A percentile compares a stretch with the other conserved stretches of the same genome.
phyloP scores from a whole-genome alignment of 2,113 vertebrate genomes.

The Vulpes lagopus region DNA sequence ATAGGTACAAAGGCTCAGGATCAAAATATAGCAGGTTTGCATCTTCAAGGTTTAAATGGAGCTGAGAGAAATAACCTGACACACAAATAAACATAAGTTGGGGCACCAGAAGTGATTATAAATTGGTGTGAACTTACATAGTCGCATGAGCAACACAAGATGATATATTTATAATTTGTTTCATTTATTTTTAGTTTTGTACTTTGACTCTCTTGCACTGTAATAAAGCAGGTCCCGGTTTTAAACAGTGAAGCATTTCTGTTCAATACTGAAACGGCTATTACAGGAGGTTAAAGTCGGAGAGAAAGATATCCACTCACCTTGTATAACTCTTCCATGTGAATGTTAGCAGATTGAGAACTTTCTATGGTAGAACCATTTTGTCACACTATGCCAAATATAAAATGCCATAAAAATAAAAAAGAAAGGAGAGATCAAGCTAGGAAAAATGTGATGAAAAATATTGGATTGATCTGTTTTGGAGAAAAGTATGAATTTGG shows the following conservation, averaged over 20 bases:
- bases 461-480: neutral
- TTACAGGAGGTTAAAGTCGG: neutral
- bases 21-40: neutral
- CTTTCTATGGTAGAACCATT: neutral
- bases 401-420: neutral
- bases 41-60: neutral
- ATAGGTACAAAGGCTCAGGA: neutral
- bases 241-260: neutral
- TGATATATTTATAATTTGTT: neutral
- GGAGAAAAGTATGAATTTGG: neutral
- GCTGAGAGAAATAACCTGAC: neutral
- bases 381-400: neutral
- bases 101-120: neutral
- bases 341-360: conserved; percentile 19
- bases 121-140: neutral
- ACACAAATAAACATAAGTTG: neutral
- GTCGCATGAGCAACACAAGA: neutral
- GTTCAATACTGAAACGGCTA: neutral
- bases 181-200: conserved; percentile 31
- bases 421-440: conserved; percentile 32
- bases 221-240: neutral
- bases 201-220: neutral
- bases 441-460: neutral
- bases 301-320: neutral
- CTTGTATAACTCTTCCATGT: neutral